A percentile compares a stretch with the other conserved stretches of the same genome.
Conservation (phyloP, 1,140 invertebrate genomes). For the Leptinotarsa undecemlineata region DNA sequence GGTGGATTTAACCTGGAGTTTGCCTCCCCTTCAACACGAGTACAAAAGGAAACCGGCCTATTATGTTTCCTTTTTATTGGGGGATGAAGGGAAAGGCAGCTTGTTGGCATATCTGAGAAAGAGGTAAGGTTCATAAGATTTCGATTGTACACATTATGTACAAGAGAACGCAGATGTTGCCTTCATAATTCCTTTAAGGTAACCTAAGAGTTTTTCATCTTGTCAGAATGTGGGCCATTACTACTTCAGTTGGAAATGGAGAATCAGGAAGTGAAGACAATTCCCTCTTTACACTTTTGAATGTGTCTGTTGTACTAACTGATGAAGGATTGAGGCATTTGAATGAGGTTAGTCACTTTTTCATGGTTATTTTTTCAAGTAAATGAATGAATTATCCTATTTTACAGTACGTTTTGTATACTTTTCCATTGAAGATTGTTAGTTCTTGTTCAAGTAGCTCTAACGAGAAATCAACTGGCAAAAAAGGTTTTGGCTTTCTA, state of each 20-base stretch:
- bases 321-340: conserved; percentile 76
- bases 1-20: conserved; percentile 78
- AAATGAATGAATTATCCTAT: too few relatives aligned
- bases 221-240: conserved; percentile 78
- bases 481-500: too few relatives aligned
- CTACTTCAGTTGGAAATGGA: conserved; percentile 74
- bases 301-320: conserved; percentile 75
- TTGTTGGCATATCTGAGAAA: conserved; percentile 80
- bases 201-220: background rate
- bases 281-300: conserved; percentile 75
- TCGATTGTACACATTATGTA: too few relatives aligned
- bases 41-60: conserved; percentile 79
- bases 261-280: conserved; percentile 77
- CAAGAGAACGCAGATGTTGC: too few relatives aligned
- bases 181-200: too few relatives aligned
- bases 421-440: too few relatives aligned
- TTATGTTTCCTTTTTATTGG: conserved; percentile 81
- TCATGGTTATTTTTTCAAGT: too few relatives aligned
- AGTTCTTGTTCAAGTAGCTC: too few relatives aligned
- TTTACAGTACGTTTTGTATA: too few relatives aligned
- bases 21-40: conserved; percentile 72
- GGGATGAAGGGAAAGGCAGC: conserved; percentile 87
- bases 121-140: conserved; percentile 56
- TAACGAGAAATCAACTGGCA: too few relatives aligned
- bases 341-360: conserved; percentile 58